Base-by-base conservation (phyloP, 2,797 vertebrate genomes). In the Mallotus villosus region DNA sequence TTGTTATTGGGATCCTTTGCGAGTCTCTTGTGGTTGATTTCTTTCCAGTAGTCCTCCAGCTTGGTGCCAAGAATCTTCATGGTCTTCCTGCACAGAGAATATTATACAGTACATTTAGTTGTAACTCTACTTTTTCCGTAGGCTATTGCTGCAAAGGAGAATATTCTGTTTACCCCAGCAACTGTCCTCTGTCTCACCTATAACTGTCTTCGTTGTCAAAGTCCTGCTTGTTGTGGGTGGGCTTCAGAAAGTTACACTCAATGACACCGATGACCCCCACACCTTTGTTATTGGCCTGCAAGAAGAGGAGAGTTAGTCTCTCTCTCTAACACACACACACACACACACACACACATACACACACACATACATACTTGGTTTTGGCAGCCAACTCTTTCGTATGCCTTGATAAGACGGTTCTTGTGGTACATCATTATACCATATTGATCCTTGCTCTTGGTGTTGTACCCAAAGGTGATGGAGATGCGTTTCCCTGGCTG, bases 391-490 rank as follows among this genome's bases (percentile, higher is more conserved):
- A 97, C 95, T 72, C 94, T 95, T 80, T 98, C 95, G 4, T 99
- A 99, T 21, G 95, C 94, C 90, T 96, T 98, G 86, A 99, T 99
- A 74, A 99, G 95, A 4, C 97, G 94, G 73, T 99, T 99, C 89
- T 91, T 96, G 84, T 99, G 95, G 82, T 99, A 99, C 96, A 99
- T 96, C 97, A 99, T 98, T 69, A 99, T 92, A 4, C 97, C 97
- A 76, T 96, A 99, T 68, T 98, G 96, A 25, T 98, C 95, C 91
- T 96, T 97, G 86, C 93, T 97, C 85, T 93, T 95, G 74, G 97
- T 96, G 93, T 98, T 98, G 83, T 96, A 99, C 63, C 97, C 97
- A 89, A 99, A 99, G 8, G 74, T 96, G 75, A 99, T 97, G 73
- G 85, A 85, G 79, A 99, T 85, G 2, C 88, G 88, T 92, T 78